Evolutionary conservation across 2,797 vertebrate species (phyloP).

Genomic region (Prionace glauca): DNA sequence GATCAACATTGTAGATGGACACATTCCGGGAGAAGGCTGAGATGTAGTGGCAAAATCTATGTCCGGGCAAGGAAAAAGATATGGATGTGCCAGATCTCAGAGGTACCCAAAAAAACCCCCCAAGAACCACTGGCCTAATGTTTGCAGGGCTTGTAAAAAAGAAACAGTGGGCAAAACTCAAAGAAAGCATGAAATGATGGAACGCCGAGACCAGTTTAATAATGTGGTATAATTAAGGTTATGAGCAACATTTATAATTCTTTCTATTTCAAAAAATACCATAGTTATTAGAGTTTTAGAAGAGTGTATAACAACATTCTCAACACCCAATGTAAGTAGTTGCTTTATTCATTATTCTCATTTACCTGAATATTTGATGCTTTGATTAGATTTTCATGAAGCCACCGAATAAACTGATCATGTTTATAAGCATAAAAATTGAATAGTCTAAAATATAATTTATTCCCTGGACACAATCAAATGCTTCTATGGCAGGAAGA

Average conservation of each 20-base stretch:
- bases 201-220: neutral
- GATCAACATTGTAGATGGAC: neutral
- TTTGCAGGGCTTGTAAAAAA: neutral
- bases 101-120: neutral
- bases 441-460: neutral
- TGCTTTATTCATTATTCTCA: neutral
- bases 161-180: neutral
- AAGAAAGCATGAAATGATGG: neutral
- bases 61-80: neutral
- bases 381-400: neutral
- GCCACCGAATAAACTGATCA: neutral
- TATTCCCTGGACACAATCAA: neutral
- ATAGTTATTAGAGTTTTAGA: neutral
- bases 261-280: neutral
- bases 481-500: neutral
- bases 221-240: neutral
- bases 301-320: too few relatives aligned
- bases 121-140: neutral
- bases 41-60: neutral
- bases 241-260: neutral
- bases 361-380: neutral
- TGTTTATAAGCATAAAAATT: neutral
- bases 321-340: neutral
- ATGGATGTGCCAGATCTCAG: neutral
- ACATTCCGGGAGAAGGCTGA: neutral